Conservation (phyloP, 2,797 vertebrate species). For the Crenuchus spilurus region DNA sequence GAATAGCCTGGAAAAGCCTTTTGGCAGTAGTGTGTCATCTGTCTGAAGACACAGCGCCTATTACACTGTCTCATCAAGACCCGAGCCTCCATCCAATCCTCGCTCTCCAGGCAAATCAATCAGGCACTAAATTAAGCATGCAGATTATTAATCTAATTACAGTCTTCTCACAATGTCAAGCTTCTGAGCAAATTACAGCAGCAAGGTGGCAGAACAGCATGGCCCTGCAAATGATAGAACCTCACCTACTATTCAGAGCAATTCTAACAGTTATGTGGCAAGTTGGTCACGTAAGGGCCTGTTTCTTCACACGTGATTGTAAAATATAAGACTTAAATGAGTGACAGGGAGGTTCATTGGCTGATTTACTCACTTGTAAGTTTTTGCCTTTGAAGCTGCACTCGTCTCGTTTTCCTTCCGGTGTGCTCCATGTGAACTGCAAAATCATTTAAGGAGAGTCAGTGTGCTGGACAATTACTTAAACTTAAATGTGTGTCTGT, state of each 20-base stretch:
- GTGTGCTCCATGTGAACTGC: conserved; percentile 89
- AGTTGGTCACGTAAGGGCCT: too few species aligned
- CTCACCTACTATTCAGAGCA: neutral
- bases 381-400: conserved; percentile 97
- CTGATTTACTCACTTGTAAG: conserved; percentile 80
- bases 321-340: neutral
- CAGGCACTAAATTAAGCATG: conserved; percentile 51
- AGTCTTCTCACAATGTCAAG: conserved; percentile 46
- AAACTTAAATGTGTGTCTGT: neutral
- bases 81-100: conserved; percentile 26
- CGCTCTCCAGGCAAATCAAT: conserved; percentile 44
- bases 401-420: conserved; percentile 85
- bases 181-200: conserved; percentile 44
- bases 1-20: conserved; percentile 45
- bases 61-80: conserved; percentile 35
- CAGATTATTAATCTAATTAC: conserved; percentile 51
- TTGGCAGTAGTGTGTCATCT: conserved; percentile 41
- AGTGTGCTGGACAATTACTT: neutral
- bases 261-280: neutral
- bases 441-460: conserved; percentile 46
- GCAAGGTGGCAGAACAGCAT: conserved; percentile 23
- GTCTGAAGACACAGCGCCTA: conserved; percentile 31
- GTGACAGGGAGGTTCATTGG: neutral
- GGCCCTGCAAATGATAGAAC: neutral
- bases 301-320: neutral